Percentiles rank a stretch among this genome's conserved stretches.
These are phyloP conservation scores for Caerostris extrusa DNA, from an alignment of 1,140 invertebrate genomes.

Conservation along the genomic window DNA sequence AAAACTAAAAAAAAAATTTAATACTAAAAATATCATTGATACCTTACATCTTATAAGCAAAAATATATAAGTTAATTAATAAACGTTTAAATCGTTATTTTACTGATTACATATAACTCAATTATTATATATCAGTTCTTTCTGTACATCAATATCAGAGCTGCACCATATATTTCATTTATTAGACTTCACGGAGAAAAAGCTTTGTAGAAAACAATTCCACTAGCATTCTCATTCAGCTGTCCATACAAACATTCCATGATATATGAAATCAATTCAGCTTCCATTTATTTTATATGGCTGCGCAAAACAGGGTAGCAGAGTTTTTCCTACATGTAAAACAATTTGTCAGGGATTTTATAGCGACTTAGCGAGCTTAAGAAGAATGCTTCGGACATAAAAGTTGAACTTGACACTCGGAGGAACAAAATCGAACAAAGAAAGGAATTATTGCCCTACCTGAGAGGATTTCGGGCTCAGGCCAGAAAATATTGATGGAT, in stretches of 20 bases:
- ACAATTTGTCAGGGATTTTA: slow-evolving; percentile 14
- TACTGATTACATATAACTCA: no score
- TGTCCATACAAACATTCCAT: background rate
- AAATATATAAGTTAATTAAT: no score
- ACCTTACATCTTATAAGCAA: no score
- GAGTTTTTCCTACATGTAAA: background rate
- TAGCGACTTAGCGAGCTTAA: background rate
- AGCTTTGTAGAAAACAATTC: background rate
- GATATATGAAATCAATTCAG: background rate
- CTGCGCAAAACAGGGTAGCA: slow-evolving; percentile 7
- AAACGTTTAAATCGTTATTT: no score
- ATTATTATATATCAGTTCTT: no score
- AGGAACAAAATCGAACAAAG: background rate
- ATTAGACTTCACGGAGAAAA: no score
- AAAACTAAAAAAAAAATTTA: no score
- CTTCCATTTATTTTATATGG: background rate
- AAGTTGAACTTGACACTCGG: background rate
- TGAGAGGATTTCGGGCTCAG: no score
- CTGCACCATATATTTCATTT: no score
- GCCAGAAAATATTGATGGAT: no score
- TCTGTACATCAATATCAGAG: no score
- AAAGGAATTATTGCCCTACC: background rate
- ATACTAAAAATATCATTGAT: no score
- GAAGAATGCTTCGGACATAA: background rate
- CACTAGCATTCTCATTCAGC: background rate